Evolutionary conservation across 2,888 invertebrate species (phyloP), one percentile per base, ranked within the genome.

Genomic region (Sabellastarte sp.): DNA sequence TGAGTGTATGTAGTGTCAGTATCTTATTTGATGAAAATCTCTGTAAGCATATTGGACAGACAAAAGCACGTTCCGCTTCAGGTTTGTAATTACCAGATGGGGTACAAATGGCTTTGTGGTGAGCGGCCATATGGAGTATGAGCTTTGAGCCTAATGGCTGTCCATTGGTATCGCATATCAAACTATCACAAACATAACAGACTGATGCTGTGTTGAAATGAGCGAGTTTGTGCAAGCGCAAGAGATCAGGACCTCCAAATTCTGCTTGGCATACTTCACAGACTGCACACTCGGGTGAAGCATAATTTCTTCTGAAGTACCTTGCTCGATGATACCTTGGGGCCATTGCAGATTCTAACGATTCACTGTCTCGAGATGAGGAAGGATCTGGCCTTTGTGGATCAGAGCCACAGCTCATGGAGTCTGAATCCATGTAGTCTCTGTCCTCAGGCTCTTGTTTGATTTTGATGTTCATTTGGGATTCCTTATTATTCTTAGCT

Each of bases 191-290:
- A 24, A 68, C 68, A 59, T 74, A 74, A 59, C 74, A 74, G 28
- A 74, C 70, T 53, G 67, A 68, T 26, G 65, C 63, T 15, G 69
- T 72, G 65, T 74, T 74, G 66, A 74, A 72, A 65, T 74, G 74
- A n/a, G 67, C 65, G 28, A 74, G 64, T 52, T 72, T 72, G 69
- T 74, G 74, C 15, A 64, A 61, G 32, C 69, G 69, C 32, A 74
- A 66, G 20, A 63, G 31, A 28, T 68, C 64, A 26, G 56, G 61
- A 15, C 62, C 41, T 2, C 51, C 33, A 51, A 74, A 63, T 60
- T 74, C 72, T 1, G 67, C 72, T 58, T 72, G 70, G 63, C 74
- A 74, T 3, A 74, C 73, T 59, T 73, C 68, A 41, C 70, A 67
- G 29, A 66, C 63, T n/a, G 50, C 24, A 24, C 55, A n/a, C 10